Evolutionary conservation across 2,888 invertebrate species (phyloP).

Genomic region (Perdita meconis): DNA sequence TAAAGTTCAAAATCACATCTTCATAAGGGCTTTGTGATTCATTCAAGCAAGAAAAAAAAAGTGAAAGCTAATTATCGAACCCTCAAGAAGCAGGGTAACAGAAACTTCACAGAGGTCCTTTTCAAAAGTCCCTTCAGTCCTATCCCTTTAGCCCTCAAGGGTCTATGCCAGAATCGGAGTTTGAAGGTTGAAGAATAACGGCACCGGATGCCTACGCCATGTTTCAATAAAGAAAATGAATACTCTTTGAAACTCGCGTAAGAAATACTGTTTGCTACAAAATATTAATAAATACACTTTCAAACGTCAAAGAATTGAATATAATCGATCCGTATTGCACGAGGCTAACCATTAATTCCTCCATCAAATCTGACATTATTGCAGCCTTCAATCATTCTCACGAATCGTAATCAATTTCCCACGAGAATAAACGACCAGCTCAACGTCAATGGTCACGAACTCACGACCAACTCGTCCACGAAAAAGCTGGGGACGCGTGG

Average conservation of each 20-base stretch:
- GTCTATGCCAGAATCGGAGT: not conserved
- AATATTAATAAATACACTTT: too few relatives aligned
- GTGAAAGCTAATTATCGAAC: slow-evolving; percentile 67
- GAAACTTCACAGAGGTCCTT: slow-evolving; percentile 62
- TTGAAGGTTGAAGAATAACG: too few relatives aligned
- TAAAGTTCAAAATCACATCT: too few relatives aligned
- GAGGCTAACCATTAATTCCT: not conserved
- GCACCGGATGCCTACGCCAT: too few relatives aligned
- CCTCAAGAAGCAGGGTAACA: slow-evolving; percentile 64
- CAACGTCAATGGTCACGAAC: slow-evolving; percentile 1
- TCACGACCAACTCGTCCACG: slow-evolving; percentile 16
- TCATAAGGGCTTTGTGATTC: not conserved
- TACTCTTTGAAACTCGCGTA: too few relatives aligned
- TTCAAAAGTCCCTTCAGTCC: slow-evolving; percentile 40
- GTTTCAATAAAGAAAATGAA: too few relatives aligned
- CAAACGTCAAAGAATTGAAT: not conserved
- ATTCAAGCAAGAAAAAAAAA: slow-evolving; percentile 19
- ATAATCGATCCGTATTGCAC: not conserved
- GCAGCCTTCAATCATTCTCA: not conserved
- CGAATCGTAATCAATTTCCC: slow-evolving; percentile 35
- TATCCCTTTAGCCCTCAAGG: not conserved
- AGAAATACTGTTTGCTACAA: too few relatives aligned
- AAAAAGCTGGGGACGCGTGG: slow-evolving; percentile 43
- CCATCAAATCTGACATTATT: not conserved
- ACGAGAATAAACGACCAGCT: slow-evolving; percentile 3